Base-by-base conservation (phyloP, 1,140 invertebrate genomes). In the Ganaspis sp. region DNA sequence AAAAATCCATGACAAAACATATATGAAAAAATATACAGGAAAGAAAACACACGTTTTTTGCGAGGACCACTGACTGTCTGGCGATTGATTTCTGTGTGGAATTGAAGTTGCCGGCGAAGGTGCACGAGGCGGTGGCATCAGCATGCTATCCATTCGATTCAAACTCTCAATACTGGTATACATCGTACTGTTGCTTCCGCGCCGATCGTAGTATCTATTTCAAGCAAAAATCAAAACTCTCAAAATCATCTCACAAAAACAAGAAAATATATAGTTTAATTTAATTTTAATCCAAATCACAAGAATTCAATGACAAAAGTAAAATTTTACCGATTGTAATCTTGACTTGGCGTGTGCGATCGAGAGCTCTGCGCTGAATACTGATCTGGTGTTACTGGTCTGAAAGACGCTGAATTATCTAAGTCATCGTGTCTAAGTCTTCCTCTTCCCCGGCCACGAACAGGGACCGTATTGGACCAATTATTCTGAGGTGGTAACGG, bases 381-480 rank as follows among this genome's bases (percentile, higher is more conserved):
- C 76, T 91, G 88, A 81, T 93, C 92, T 40, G 92, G 92, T 38
- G 93, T 93, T 70, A 90, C 85, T 72, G 92, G 90, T 79, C 92
- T 89, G 40, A 89, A 88, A 76, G 87, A 72, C 76, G 81, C 80
- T 49, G 84, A 79, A 64, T 78, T 69, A 73, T 92, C 89, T 45
- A 87, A 70, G 26, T 91, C 91, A 42, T 93, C 92, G 1, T 87
- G 85, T 71, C 88, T 87, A n/a, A 90, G 79, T 80, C 92, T 89
- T 21, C 92, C 92, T 84, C 92, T 87, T 21, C 92, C 92, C 79
- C 92, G 87, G 69, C 86, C 84, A 82, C 91, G 84, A 34, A 85
- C 82, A 17, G 93, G 92, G 53, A 92, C 81, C 0, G 92, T 93
- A 72, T 93, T 91, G 9, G 91, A 92, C 88, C 91, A 92, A 77